Base-by-base conservation (phyloP, 23 tunicate genomes). In the Diplosoma virens region DNA sequence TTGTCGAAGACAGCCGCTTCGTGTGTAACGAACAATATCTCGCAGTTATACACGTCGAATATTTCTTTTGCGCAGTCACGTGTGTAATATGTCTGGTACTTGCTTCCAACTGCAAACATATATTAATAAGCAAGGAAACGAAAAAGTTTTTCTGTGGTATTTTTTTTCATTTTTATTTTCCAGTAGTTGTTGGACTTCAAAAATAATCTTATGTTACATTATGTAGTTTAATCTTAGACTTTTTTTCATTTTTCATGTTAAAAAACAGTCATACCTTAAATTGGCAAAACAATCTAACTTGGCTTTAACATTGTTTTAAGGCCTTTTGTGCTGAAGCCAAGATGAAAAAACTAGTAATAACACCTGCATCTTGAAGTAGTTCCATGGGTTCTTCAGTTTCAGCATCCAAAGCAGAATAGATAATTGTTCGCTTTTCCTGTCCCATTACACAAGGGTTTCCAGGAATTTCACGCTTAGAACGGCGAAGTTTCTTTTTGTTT, bases 401-500 rank as follows among this genome's bases (percentile, higher is more conserved):
- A 61, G 69, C 69, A n/a, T 61, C 69, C 6, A 61, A 27, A 9
- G 69, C 34, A 35, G 28, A 61, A 61, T 27, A 61, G 18, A 61
- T 61, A 27, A 61, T 29, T 2, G 69, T 61, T 5, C 35, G 34
- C 21, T 29, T 61, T 35, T 61, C 69, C 6, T 29, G 28, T 29
- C 69, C 69, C 6, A 4, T 3, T n/a, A 61, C 35, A 29, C 69
- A 61, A 27, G 69, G 69, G 35, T 61, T 61, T 26, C 69, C 69
- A 5, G 34, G 34, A 6, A 61, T 29, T 3, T 61, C 35, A 7
- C 69, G 34, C 30, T 61, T 61, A 27, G 69, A 3, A 3, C 69
- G 34, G 4, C 20, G 63, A 16, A 11, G 25, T 14, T 14, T 25
- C 21, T 20, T 16, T n/a, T n/a, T n/a, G n/a, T n/a, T n/a, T n/a